phyloP scores from a whole-genome alignment of 2,113 vertebrate species.

The Thunnus maccoyii region DNA sequence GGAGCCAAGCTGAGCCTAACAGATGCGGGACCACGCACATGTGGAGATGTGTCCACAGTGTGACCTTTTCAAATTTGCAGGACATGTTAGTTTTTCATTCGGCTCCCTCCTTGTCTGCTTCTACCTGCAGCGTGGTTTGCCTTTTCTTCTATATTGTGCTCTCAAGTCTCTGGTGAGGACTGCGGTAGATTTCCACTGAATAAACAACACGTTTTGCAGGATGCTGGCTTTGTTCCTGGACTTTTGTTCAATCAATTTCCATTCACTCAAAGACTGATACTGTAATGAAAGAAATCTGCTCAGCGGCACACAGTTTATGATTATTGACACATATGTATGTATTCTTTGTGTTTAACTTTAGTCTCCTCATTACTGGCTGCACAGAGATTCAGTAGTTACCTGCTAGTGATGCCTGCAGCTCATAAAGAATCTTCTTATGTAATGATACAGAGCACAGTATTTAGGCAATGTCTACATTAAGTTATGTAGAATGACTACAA shows the following conservation, averaged over 20 bases:
- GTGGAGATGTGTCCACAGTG: slow-evolving; percentile 43
- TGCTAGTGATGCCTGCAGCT: slow-evolving; percentile 5
- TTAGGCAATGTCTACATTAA: slow-evolving; percentile 6
- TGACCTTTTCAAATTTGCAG: slow-evolving; percentile 65
- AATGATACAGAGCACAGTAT: neutral
- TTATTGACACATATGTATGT: neutral
- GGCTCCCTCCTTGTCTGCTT: neutral
- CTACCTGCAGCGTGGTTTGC: slow-evolving; percentile 31
- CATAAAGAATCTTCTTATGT: neutral
- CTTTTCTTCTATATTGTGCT: slow-evolving; percentile 24
- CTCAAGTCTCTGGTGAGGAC: slow-evolving; percentile 28
- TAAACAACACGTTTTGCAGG: slow-evolving; percentile 15
- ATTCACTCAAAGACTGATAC: neutral
- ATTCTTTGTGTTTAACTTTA: neutral
- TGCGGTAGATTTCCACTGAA: slow-evolving; percentile 23
- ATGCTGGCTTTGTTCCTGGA: slow-evolving; percentile 14
- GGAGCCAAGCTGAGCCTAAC: slow-evolving; percentile 34
- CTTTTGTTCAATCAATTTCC: neutral
- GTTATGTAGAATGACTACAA: neutral
- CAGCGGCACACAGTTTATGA: neutral
- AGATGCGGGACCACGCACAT: slow-evolving; percentile 55
- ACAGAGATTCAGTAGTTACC: neutral
- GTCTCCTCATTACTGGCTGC: slow-evolving; percentile 7
- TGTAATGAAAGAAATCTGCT: neutral
- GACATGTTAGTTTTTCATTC: slow-evolving; percentile 53